Conservation (phyloP, 2,797 vertebrate genomes). For the Esox lucius region DNA sequence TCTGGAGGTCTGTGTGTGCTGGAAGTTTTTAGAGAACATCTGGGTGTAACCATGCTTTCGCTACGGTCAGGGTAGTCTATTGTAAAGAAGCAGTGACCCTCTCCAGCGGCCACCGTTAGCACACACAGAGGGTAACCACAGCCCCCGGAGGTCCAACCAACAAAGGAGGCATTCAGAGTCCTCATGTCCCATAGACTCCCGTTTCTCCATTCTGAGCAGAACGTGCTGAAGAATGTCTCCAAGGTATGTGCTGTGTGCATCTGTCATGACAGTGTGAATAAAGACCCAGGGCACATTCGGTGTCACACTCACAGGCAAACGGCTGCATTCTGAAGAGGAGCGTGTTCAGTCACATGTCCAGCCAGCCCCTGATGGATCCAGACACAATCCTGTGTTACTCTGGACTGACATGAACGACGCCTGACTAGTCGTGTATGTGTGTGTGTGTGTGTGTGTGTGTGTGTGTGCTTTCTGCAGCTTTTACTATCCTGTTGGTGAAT, state of each 20-base stretch:
- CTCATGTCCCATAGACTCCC: neutral
- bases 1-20: neutral
- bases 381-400: no score
- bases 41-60: conserved; percentile 62
- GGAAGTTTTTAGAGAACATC: conserved; percentile 69
- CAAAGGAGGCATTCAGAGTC: neutral
- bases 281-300: no score
- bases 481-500: no score
- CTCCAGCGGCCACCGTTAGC: conserved; percentile 42
- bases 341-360: no score
- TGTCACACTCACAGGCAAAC: no score
- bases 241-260: no score
- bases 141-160: neutral
- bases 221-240: no score
- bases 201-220: neutral
- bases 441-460: neutral
- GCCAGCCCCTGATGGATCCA: no score
- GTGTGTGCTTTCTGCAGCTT: neutral
- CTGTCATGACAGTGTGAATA: no score
- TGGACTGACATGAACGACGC: no score
- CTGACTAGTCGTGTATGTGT: no score
- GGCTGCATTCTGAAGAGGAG: no score
- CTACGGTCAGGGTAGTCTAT: conserved; percentile 66
- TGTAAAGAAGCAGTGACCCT: conserved; percentile 60
- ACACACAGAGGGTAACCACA: neutral